Evolutionary conservation across 1,140 invertebrate genomes (phyloP).

Genomic region (Aphelinus atriplicis): DNA sequence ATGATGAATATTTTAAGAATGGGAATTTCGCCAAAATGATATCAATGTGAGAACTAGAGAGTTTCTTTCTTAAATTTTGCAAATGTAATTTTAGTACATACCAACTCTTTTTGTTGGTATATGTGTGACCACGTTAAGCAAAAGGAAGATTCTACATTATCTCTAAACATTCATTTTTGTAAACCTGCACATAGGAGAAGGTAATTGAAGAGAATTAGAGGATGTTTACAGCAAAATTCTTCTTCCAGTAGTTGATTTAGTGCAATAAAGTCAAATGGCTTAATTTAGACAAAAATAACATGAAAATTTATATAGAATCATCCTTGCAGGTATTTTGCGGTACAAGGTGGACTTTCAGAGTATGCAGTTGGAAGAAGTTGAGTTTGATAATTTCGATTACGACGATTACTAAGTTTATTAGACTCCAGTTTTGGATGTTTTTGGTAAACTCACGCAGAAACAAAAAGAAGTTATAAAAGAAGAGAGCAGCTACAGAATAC

Average conservation of each 20-base stretch:
- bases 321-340: constrained; percentile 87
- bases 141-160: constrained; percentile 23
- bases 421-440: constrained; percentile 25
- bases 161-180: constrained; percentile 54
- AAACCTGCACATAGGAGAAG: constrained; percentile 65
- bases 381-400: constrained; percentile 86
- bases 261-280: constrained; percentile 1
- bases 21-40: too few relatives aligned
- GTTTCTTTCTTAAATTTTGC: too few relatives aligned
- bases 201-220: constrained; percentile 47
- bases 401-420: constrained; percentile 85
- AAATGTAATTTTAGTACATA: too few relatives aligned
- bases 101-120: too few relatives aligned
- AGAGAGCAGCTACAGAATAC: constrained; percentile 29
- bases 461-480: constrained; percentile 33
- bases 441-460: constrained; percentile 30
- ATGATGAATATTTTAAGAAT: too few relatives aligned
- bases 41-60: too few relatives aligned
- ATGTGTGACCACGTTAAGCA: too few relatives aligned
- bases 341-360: constrained; percentile 99
- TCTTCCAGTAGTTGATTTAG: constrained; percentile 20
- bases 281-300: constrained; percentile 33
- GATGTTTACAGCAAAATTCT: constrained; percentile 28
- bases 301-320: constrained; percentile 41
- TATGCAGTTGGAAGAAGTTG: constrained; percentile 90